Conservation (phyloP, 2,113 vertebrate species). For the Phycodurus eques region DNA sequence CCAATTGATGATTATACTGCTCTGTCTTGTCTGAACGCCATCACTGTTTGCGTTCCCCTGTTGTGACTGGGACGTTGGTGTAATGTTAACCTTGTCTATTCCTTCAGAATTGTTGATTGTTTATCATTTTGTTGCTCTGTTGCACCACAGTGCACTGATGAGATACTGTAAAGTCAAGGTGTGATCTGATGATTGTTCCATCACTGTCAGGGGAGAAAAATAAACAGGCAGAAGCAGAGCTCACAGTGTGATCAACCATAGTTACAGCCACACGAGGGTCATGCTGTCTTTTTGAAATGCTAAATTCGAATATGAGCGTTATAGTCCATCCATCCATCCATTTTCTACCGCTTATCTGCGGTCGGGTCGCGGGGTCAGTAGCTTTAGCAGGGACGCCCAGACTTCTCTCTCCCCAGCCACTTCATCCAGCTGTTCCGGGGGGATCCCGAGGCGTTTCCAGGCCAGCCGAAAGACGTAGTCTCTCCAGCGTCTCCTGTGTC, state of each 20-base stretch:
- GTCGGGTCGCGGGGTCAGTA: no score
- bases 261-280: background rate
- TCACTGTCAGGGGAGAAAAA: background rate
- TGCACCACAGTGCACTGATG: background rate
- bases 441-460: no score
- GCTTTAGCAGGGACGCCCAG: no score
- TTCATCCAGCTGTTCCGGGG: no score
- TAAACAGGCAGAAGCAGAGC: background rate
- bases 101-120: background rate
- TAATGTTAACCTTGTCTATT: background rate
- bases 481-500: no score
- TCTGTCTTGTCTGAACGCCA: no score
- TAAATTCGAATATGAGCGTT: background rate
- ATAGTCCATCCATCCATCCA: background rate
- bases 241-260: background rate
- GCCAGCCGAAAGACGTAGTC: no score
- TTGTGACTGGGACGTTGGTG: no score
- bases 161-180: background rate
- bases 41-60: no score
- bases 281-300: background rate
- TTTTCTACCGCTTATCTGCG: no score
- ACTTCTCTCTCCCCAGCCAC: no score
- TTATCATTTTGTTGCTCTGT: background rate
- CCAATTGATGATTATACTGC: no score
- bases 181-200: conserved; percentile 1